Evolutionary conservation across 2,797 vertebrate species (phyloP), one percentile per base, ranked within the genome.

Genomic region (Oreochromis grahami): DNA sequence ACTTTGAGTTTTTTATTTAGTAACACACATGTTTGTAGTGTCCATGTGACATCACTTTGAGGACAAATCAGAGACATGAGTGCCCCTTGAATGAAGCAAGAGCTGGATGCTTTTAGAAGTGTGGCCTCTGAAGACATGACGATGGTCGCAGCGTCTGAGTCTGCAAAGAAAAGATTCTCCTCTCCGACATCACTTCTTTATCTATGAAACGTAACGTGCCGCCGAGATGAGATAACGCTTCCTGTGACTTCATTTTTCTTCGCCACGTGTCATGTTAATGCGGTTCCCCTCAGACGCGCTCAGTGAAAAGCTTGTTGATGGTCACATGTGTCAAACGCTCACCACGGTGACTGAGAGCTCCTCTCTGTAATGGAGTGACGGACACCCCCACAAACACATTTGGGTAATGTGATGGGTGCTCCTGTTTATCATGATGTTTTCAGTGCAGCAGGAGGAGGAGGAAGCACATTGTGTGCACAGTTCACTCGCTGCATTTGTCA

Each of bases 401-500:
- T 93, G 83, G 93, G 95, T 97, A 92, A 96, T 97, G 84, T 95
- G 93, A 95, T 65, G 94, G 88, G 92, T 86, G 80, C 87, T 96
- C 96, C 96, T 97, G 97, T 98, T 98, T 97, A 97, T 96, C 96
- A 97, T 96, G 97, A 97, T 96, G 94, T 96, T 96, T 97, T 97
- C 96, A 81, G 85, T 50, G 58, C 74, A 53, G 53, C 60, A 79
- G 82, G 94, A 65, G 68, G 32, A 21, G 79, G 70, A 79, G 85
- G 94, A 91, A 95, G 94, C 96, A 90, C 97, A 96, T 97, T 98
- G 98, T 97, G 97, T 96, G 96, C 96, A 97, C 97, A 97, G 97
- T 97, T 97, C 97, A 97, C 97, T 95, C 95, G 97, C 95, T 96
- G 97, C 97, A 97, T 98, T 98, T 97, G 97, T 98, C 98, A 98